Conservation (phyloP, 2,113 vertebrate species). For the Romanogobio albipinnatus region DNA sequence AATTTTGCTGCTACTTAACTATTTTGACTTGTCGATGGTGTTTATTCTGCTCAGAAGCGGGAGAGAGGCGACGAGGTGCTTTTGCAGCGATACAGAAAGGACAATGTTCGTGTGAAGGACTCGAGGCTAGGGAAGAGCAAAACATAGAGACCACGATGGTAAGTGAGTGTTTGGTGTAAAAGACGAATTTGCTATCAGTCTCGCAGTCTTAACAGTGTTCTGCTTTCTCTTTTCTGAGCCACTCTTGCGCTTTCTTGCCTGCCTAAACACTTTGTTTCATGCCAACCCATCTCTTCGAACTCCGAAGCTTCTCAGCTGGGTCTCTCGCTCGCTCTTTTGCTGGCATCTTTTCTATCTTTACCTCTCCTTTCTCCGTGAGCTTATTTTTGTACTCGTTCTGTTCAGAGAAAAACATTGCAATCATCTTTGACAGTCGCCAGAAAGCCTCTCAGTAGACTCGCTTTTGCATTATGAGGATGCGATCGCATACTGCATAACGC, state of each 20-base stretch:
- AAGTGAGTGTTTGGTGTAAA: background rate
- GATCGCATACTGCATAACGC: constrained; percentile 42
- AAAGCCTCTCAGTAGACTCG: constrained; percentile 57
- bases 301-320: constrained; percentile 11
- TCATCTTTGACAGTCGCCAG: background rate
- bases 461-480: constrained; percentile 31
- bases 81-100: constrained; percentile 1
- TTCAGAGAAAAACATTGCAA: constrained; percentile 18
- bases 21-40: background rate
- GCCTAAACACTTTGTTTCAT: constrained; percentile 14
- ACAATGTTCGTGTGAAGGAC: background rate
- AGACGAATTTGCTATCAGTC: background rate
- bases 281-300: constrained; percentile 12
- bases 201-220: background rate
- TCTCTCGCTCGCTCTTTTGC: background rate
- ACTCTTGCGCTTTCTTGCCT: background rate
- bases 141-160: constrained; percentile 40
- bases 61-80: background rate
- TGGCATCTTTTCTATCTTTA: constrained; percentile 22
- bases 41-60: background rate
- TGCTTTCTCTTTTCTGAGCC: background rate
- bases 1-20: background rate
- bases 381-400: background rate
- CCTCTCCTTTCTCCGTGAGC: constrained; percentile 3
- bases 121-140: constrained; percentile 21